A percentile compares a stretch with the other conserved stretches of the same genome.
Conservation (phyloP, 64 coral and sea anemone genomes). For the Platygyra sinensis region DNA sequence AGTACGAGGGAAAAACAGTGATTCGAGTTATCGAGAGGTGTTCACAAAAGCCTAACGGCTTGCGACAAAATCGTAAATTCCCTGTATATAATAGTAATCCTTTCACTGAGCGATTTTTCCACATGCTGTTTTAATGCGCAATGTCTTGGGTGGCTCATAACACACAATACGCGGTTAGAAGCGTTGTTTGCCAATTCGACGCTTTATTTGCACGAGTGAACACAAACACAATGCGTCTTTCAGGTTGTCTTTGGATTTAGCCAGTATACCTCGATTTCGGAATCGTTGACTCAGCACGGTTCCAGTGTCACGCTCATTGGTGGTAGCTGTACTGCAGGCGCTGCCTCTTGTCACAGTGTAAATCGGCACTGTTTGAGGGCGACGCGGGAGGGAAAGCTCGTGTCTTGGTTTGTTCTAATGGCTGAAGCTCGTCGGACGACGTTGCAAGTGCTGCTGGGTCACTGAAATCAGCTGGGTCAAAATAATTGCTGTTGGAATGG, state of each 20-base stretch:
- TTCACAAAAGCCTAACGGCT: no score
- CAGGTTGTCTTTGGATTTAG: constrained; percentile 78
- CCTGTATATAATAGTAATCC: no score
- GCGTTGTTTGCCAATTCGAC: no score
- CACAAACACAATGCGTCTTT: not conserved
- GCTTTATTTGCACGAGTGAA: not conserved
- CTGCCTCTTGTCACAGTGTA: constrained; percentile 56
- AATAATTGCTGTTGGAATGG: constrained; percentile 69
- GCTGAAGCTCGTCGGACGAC: constrained; percentile 63
- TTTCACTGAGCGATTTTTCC: no score
- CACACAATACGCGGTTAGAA: no score
- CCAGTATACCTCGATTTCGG: constrained; percentile 61
- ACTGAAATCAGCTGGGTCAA: constrained; percentile 60
- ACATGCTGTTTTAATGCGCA: no score
- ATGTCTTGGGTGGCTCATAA: no score
- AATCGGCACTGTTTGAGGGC: constrained; percentile 50
- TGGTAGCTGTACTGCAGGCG: constrained; percentile 60
- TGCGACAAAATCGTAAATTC: no score
- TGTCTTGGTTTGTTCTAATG: constrained; percentile 57
- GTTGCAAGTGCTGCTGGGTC: constrained; percentile 18
- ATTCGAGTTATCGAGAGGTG: no score
- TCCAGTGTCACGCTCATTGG: constrained; percentile 5
- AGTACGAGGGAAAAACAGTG: no score
- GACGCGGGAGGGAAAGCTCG: constrained; percentile 10
- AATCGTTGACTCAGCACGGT: constrained; percentile 40